Conservation (phyloP, 2,113 vertebrate genomes). For the Eupsittula cactorum region DNA sequence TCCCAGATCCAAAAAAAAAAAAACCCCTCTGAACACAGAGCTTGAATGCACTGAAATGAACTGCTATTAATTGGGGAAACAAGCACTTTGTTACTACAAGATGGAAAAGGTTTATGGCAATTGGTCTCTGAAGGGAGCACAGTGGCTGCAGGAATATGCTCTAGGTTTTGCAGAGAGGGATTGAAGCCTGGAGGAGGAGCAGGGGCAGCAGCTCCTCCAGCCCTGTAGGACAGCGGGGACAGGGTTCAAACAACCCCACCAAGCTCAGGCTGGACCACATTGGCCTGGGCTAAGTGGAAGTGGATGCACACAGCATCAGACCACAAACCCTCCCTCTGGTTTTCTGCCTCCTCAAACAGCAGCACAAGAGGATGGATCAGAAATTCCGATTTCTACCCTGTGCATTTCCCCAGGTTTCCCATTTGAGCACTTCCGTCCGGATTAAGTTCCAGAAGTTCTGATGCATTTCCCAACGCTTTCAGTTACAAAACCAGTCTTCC, state of each 20-base stretch:
- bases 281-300: rapidly evolving
- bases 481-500: not conserved
- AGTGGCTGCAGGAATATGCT: rapidly evolving
- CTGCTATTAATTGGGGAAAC: not conserved
- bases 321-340: not conserved
- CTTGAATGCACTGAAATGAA: not conserved
- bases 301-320: too few species aligned
- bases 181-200: not conserved
- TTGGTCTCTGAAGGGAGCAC: not conserved
- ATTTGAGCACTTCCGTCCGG: not conserved
- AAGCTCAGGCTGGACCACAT: not conserved
- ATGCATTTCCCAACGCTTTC: not conserved
- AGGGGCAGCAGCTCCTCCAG: not conserved
- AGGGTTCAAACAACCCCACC: not conserved
- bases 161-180: not conserved
- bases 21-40: not conserved
- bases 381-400: not conserved
- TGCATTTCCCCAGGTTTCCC: not conserved
- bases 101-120: not conserved
- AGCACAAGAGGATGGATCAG: not conserved
- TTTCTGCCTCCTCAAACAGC: not conserved
- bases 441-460: not conserved
- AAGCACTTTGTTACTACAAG: not conserved
- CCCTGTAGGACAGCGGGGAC: rapidly evolving
- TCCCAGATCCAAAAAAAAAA: not conserved